A percentile compares a stretch with the other conserved stretches of the same genome.
These are phyloP conservation scores for Arvicanthis niloticus DNA, from an alignment of 2,113 vertebrate species.

Conservation along the genomic window DNA sequence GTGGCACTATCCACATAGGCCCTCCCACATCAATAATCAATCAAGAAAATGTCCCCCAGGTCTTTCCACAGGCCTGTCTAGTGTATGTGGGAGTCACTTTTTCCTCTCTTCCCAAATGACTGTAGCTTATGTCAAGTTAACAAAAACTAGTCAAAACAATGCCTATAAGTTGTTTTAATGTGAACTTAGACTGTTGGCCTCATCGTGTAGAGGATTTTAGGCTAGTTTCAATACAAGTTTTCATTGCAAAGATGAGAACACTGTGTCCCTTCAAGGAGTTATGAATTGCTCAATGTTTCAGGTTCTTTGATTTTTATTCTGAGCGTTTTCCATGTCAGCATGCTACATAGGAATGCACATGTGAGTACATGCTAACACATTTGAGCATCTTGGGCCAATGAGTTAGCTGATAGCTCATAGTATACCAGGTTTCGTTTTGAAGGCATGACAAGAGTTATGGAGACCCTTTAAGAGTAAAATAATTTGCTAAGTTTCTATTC, in stretches of 20 bases:
- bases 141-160: not conserved
- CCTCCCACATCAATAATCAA: not conserved
- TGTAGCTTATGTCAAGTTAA: not conserved
- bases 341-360: not conserved
- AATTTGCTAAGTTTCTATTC: not conserved
- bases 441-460: not conserved
- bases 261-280: not conserved
- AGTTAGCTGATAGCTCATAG: not conserved
- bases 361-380: not conserved
- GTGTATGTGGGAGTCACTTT: not conserved
- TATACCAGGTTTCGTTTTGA: not conserved
- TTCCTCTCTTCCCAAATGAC: not conserved
- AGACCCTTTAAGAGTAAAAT: not conserved
- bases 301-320: not conserved
- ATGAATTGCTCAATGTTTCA: not conserved
- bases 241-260: not conserved
- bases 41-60: not conserved
- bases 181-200: not conserved
- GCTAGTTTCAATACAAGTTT: not conserved
- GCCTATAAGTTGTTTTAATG: not conserved
- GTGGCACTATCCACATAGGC: not conserved
- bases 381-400: not conserved
- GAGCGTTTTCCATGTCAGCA: not conserved
- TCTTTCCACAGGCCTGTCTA: not conserved
- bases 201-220: not conserved